Base-by-base conservation (phyloP, 1,140 invertebrate genomes). In the Vanessa tameamea region DNA sequence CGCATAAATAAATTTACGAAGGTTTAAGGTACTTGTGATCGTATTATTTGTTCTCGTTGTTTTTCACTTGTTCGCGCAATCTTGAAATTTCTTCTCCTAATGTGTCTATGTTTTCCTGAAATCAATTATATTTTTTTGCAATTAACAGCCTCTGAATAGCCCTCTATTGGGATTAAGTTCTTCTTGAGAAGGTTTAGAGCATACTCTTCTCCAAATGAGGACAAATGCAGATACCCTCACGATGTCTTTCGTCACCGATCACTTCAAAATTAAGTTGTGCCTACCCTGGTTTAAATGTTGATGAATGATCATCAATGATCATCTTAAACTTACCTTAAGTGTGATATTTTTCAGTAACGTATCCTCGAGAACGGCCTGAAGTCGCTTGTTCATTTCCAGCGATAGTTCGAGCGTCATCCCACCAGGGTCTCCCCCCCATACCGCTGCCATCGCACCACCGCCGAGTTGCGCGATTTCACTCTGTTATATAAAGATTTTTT, bases 291-390 rank as follows among this genome's bases (percentile, higher is more conserved):
- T 31, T 6, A 3, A 31, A 31, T 31, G 6, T 1, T n/a, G 5
- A 67, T 26, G 48, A 11, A 51, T 51, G 26, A 13, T 69, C 57
- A 50, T 23, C 16, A 31, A 15, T 26, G 59, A 15, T 61, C 13
- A 57, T 31, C 15, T 31, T 16, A 53, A 47, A 70, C 80, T 88
- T 93, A 97, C 97, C 94, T 99, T 99, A 26, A 99, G 94, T 23
- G 97, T 99, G 53, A 99, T 99, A 93, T 99, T 99, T 93, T 99
- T 99, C 0, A 99, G 93, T 72, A 99, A 91, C 0, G 97, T 97
- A 87, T 99, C 98, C 89, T 99, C 98, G 0, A 99, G 92, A 73
- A 98, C 96, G 4, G 97, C 95, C 91, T 99, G 98, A 14, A 99
- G 91, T 80, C 98, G 98, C 72, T 95, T 94, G 93, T 98, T 99